Base-by-base conservation (phyloP, 2,797 vertebrate genomes). In the Poeciliopsis presidionis region DNA sequence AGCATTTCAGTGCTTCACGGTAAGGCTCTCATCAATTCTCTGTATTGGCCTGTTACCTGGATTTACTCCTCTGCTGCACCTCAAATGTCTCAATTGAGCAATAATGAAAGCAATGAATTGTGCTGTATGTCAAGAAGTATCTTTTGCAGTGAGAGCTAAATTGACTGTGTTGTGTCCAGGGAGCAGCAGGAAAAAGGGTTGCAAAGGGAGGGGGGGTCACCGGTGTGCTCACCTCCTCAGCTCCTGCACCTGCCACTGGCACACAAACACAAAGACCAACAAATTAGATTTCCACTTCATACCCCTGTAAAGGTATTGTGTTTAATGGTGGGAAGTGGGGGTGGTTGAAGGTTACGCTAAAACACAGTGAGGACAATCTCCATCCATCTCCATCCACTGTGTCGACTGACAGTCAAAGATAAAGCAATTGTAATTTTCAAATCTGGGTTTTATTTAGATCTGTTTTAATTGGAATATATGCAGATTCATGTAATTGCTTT, bases 71-170 rank as follows among this genome's bases (percentile, higher is more conserved):
- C 74, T 70, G 70, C 49, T 61, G 74, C 77, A 77, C 82, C 78
- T 78, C 83, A 88, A 86, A 77, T 80, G 79, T 86, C 90, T 92
- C 83, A 67, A 79, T 77, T 13, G 43, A 84, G 85, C 83, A 88
- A 86, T 95, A 95, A 95, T 93, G 91, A 94, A 86, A 91, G 83
- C 87, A 82, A 93, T 92, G 87, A 94, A 89, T 87, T 91, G 89
- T 65, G 72, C 82, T 87, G 18, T 78, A 80, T 87, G 89, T 91
- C 87, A 86, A 85, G 80, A 90, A 86, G 76, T 77, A 75, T 82
- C 76, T 36, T 84, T 73, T 77, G 81, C 73, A 72, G 79, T 74
- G 87, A 87, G 85, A 43, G 43, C 82, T 91, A 95, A 94, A 95
- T 91, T 93, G 91, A 84, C 85, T 86, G 22, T 45, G 65, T 71